phyloP scores from a whole-genome alignment of 92 coral and sea anemone genomes.

The Porites evermanni region DNA sequence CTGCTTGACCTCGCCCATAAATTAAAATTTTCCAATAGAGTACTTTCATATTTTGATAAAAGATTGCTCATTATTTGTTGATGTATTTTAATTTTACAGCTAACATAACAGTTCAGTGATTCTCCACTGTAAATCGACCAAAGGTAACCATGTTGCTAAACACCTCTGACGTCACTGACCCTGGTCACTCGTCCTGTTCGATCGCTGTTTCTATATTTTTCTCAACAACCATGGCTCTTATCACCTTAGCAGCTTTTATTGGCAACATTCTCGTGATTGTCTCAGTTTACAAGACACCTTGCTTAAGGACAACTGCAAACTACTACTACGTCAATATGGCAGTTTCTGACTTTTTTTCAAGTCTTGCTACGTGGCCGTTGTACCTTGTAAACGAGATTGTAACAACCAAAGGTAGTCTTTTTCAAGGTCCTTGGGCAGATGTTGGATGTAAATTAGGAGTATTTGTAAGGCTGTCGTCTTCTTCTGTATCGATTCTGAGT shows the following conservation, averaged over 20 bases:
- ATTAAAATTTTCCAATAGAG: too few species aligned
- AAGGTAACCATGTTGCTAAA: neutral
- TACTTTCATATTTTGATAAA: too few species aligned
- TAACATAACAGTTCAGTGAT: too few species aligned
- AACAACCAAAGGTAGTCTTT: neutral
- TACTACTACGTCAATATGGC: conserved; percentile 8
- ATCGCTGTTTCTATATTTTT: neutral
- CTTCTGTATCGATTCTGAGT: neutral
- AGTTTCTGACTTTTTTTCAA: neutral
- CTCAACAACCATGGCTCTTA: neutral
- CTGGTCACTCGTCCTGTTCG: neutral
- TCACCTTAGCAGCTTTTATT: neutral
- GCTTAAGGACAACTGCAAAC: neutral
- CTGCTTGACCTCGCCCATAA: too few species aligned
- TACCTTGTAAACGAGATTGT: neutral
- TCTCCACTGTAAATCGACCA: neutral
- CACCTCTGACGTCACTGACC: neutral
- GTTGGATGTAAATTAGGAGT: conserved; percentile 9
- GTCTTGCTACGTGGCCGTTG: neutral
- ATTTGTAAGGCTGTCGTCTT: neutral
- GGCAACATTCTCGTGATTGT: neutral
- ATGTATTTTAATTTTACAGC: too few species aligned
- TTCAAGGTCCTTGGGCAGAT: neutral
- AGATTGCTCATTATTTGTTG: too few species aligned
- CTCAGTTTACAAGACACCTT: neutral